Base-by-base conservation (phyloP, 1,140 invertebrate genomes). In the Anadara kagoshimensis region DNA sequence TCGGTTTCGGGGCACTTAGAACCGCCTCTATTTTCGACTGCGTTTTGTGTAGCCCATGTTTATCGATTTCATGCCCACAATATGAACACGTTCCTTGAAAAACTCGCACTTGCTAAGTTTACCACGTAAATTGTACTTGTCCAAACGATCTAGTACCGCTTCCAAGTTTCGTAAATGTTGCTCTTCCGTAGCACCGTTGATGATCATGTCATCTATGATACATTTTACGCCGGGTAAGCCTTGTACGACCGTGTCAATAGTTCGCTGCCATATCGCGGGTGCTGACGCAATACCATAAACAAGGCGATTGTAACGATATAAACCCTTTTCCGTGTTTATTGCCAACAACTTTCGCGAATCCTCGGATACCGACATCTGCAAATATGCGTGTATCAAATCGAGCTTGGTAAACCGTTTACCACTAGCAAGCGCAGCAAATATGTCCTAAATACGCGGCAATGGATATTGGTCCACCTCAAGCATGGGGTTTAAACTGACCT, bases 221-320 rank as follows among this genome's bases (percentile, higher is more conserved):
- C 69, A 77, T 41, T 75, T 54, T 43, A 72, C 61, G 22, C 78
- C 58, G 20, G 18, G 76, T 83, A 49, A 64, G 43, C 73, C 80
- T 22, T 64, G 36, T n/a, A 91, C 24, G 2, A 80, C 65, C 65
- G 79, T 58, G 58, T 90, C 86, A 24, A 91, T 88, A 24, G 87
- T 78, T 69, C 83, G 36, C 75, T 92, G 88, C 69, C 91, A 92
- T 69, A 90, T 87, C 10, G 83, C 74, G 20, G 90, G 89, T 1
- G 89, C 89, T 14, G 86, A 86, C 69, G 90, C 12, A 83, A 63
- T 61, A 11, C 22, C 51, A 45, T 66, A 58, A 10, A 59, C 10
- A 0, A 45, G 47, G 5, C 44, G 16, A 22, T 63, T 44, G 49
- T 41, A 29, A 49, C 61, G 61, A 49, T 72, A 72, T 12, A 73